Conservation (phyloP, 2,888 invertebrate genomes). For the Megamerina dolium region DNA sequence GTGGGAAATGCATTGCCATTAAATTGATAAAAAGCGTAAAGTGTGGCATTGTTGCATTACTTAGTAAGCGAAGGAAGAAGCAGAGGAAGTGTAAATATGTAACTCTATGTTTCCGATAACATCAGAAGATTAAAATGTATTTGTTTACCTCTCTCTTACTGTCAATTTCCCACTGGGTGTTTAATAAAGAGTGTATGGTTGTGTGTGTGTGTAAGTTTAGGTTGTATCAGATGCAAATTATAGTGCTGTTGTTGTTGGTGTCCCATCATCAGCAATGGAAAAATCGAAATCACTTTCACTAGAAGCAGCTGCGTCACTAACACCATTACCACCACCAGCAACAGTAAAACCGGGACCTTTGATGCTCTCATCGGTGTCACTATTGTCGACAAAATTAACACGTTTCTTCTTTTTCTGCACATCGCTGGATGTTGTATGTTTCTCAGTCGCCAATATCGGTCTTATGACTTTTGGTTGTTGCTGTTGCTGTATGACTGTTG, state of each 20-base stretch:
- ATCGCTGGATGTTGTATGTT: constrained; percentile 37
- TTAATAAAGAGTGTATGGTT: too few relatives aligned
- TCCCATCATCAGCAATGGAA: constrained; percentile 34
- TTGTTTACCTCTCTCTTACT: too few relatives aligned
- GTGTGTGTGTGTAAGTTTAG: too few relatives aligned
- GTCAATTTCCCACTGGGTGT: too few relatives aligned
- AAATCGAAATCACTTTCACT: constrained; percentile 50
- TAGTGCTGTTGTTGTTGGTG: constrained; percentile 1
- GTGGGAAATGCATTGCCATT: too few relatives aligned
- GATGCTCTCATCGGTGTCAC: constrained; percentile 45
- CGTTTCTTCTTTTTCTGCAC: constrained; percentile 47
- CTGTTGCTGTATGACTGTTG: neutral
- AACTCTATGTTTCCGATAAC: too few relatives aligned
- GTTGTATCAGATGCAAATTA: neutral
- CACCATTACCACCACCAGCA: constrained; percentile 18
- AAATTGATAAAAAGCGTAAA: too few relatives aligned
- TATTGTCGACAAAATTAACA: constrained; percentile 48
- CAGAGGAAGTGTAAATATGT: too few relatives aligned
- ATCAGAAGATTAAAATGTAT: too few relatives aligned
- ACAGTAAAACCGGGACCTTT: constrained; percentile 25
- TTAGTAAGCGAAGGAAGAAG: too few relatives aligned
- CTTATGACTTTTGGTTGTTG: constrained; percentile 8
- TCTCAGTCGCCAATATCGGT: constrained; percentile 38
- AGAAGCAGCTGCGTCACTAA: constrained; percentile 18
- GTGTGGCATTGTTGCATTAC: too few relatives aligned